Evolutionary conservation across 1,140 invertebrate genomes (phyloP), one percentile per base, ranked within the genome.

Genomic region (Drosophila bocqueti): DNA sequence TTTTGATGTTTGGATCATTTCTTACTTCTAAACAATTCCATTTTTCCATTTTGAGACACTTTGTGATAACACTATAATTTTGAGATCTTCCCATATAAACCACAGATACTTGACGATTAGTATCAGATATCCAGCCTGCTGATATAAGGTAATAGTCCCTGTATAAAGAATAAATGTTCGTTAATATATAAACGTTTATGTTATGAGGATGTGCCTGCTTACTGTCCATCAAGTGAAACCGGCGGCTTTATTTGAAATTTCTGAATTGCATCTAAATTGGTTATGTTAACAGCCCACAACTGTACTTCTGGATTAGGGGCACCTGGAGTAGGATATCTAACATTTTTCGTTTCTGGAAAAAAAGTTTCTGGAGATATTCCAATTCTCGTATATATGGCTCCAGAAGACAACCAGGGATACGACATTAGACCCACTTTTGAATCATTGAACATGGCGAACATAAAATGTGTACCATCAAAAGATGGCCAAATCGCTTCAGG

Each of bases 141-240:
- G 97, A 97, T 91, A 97, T 98, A 83, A 99, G 94, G 94, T 99
- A 99, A 93, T 97, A 96, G 82, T 99, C 98, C 91, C 98, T 99
- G 43, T 21, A 63, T 11, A 50, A 54, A 43, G 21, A 47, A 49
- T 49, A 49, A 36, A 18, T 9, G 47, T 18, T 21, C 7, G 18
- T 47, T 72, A 13, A 43, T 40, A 24, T 13, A 24, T n/a, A 36
- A 36, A 36, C 11, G 11, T 36, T 13, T 11, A 21, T n/a, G 24
- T 16, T 43, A 43, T 29, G 11, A 43, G 40, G 18, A 26, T 31
- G 0, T 34, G 16, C 3, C 29, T 64, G 94, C 96, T 94, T 94
- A 97, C 96, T 96, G 96, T 92, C 94, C 96, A 85, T 95, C 94
- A 63, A 97, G 93, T 7, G 95, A 94, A 78, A 94, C 93, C 36